Base-by-base conservation (phyloP, 2,888 invertebrate genomes). In the Campoplex capitator region DNA sequence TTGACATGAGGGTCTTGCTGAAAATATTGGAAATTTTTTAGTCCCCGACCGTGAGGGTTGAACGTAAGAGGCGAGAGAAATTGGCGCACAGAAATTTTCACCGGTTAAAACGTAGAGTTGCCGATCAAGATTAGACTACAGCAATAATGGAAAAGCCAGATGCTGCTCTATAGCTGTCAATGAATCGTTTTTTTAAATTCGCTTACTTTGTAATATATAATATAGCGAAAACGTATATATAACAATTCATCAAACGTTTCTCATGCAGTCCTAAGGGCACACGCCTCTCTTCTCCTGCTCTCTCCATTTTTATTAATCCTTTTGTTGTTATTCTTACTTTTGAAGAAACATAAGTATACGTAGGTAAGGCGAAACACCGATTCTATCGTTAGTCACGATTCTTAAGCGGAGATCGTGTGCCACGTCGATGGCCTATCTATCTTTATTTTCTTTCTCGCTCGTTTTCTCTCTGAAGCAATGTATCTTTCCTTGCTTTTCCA, bases 361-460 rank as follows among this genome's bases (percentile, higher is more conserved):
- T 81, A 32, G 80, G 45, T 23, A 76, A 90, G 87, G 87, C 80
- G 88, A 89, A 88, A 71, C 88, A 91, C 92, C 88, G 92, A 92
- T 92, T 84, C 89, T 91, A 92, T 92, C 92, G 88, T 89, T 88
- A 86, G 89, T 91, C 92, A 92, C 91, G 91, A 92, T 90, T 92
- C 90, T 89, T 88, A 80, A 88, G 83, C 85, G 76, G 87, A 90
- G 91, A 92, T 92, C 91, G 92, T 92, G 91, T 91, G 92, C 84
- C 70, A 85, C 87, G 83, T 84, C 90, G 90, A 90, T 91, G 89
- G 90, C 88, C 88, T 91, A 91, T 90, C 90, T 90, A 88, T 87
- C 73, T 75, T 56, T 79, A 58, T 58, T 58, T 76, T 35, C 62
- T 80, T n/a, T 73, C 58, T 56, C 79, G 54, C 56, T 78, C 13